These are phyloP conservation scores for Puntigrus tetrazona DNA, from an alignment of 2,113 vertebrate species.

Conservation along the genomic window DNA sequence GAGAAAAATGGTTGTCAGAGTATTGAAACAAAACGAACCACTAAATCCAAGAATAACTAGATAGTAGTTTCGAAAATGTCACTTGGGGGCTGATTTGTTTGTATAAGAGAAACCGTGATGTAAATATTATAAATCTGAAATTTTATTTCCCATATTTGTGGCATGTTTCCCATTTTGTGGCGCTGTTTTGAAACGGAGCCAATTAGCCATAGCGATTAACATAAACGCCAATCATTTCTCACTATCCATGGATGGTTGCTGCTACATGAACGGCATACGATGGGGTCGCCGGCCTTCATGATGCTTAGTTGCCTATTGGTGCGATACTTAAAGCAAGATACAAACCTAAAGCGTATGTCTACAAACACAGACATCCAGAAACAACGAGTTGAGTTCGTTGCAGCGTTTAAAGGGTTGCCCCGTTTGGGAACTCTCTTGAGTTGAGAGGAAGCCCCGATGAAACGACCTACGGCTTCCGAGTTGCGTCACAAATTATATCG, in stretches of 20 bases:
- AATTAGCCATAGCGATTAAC: constrained; percentile 41
- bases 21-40: constrained; percentile 67
- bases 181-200: constrained; percentile 63
- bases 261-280: constrained; percentile 67
- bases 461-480: not conserved
- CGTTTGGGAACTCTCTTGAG: not conserved
- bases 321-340: constrained; percentile 63
- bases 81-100: constrained; percentile 71
- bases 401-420: not conserved
- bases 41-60: constrained; percentile 66
- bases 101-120: constrained; percentile 71
- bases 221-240: constrained; percentile 65
- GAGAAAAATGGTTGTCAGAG: constrained; percentile 72
- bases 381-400: not conserved
- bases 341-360: not conserved
- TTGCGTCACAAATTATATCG: not conserved
- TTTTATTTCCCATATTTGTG: constrained; percentile 70
- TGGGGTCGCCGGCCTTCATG: constrained; percentile 9
- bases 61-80: constrained; percentile 49
- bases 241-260: constrained; percentile 73
- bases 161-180: constrained; percentile 74
- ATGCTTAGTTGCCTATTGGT: constrained; percentile 70
- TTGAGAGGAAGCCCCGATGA: not conserved
- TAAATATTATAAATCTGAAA: constrained; percentile 66
- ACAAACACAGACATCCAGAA: not conserved